A percentile compares a stretch with the other conserved stretches of the same genome.
phyloP scores from a whole-genome alignment of 2,113 vertebrate species.

The Pitta sordida region DNA sequence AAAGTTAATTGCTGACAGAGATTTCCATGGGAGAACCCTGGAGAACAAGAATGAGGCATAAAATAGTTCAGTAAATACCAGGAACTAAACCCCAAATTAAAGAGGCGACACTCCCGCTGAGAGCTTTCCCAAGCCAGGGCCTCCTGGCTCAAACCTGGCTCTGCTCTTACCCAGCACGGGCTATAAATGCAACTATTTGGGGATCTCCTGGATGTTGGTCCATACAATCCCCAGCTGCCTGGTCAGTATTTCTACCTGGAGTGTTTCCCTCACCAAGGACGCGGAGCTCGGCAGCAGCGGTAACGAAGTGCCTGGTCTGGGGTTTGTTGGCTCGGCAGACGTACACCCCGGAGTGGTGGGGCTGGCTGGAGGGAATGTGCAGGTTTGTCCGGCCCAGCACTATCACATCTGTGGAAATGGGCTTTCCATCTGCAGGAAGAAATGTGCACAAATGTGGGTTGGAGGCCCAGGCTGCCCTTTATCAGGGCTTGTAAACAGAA shows the following conservation, averaged over 20 bases:
- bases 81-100: conserved; percentile 16
- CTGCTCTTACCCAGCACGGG: neutral
- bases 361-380: conserved; percentile 84
- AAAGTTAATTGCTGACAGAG: conserved; percentile 41
- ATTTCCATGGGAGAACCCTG: conserved; percentile 24
- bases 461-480: neutral
- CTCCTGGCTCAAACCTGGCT: neutral
- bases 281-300: conserved; percentile 85
- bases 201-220: neutral
- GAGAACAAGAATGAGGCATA: conserved; percentile 13
- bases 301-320: conserved; percentile 88
- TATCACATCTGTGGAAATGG: conserved; percentile 89
- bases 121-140: neutral
- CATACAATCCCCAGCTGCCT: neutral
- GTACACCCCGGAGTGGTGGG: conserved; percentile 88
- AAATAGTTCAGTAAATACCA: neutral
- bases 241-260: neutral
- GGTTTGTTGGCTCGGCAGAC: conserved; percentile 95
- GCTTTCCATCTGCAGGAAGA: conserved; percentile 84
- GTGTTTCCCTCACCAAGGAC: conserved; percentile 80
- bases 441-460: neutral
- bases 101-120: neutral
- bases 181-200: neutral
- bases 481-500: neutral
- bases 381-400: conserved; percentile 90